These are phyloP conservation scores for Cnemophilus loriae DNA, from an alignment of 2,113 vertebrate species.

Conservation along the genomic window DNA sequence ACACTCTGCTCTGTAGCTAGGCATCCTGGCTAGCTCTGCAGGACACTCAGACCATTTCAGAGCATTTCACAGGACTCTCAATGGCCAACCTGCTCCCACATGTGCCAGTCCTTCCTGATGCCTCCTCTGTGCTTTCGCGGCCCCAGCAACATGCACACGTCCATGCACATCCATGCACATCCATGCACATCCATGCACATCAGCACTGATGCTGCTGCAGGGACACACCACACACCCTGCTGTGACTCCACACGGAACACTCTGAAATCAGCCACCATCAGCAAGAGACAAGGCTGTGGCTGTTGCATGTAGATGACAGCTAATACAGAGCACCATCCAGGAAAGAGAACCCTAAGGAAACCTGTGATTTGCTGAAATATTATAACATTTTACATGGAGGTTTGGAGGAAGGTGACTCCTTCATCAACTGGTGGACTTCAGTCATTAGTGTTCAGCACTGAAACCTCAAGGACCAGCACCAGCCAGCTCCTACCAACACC, in stretches of 20 bases:
- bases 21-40: neutral
- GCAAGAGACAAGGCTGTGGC: neutral
- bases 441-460: neutral
- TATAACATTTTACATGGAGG: neutral
- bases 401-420: neutral
- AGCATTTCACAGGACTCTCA: neutral
- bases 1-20: neutral
- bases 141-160: rapidly evolving
- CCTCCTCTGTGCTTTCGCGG: rapidly evolving
- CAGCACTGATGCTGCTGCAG: rapidly evolving
- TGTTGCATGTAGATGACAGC: neutral
- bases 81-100: rapidly evolving
- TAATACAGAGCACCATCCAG: too few species aligned
- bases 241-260: neutral
- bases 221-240: too few species aligned
- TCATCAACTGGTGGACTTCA: neutral
- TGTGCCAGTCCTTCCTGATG: rapidly evolving
- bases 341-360: neutral
- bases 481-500: neutral
- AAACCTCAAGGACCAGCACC: neutral
- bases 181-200: neutral
- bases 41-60: neutral
- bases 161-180: neutral
- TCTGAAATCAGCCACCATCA: neutral
- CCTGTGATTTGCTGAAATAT: neutral